Conservation (phyloP, 2,888 invertebrate species). For the Tetrapedia diversipes region DNA sequence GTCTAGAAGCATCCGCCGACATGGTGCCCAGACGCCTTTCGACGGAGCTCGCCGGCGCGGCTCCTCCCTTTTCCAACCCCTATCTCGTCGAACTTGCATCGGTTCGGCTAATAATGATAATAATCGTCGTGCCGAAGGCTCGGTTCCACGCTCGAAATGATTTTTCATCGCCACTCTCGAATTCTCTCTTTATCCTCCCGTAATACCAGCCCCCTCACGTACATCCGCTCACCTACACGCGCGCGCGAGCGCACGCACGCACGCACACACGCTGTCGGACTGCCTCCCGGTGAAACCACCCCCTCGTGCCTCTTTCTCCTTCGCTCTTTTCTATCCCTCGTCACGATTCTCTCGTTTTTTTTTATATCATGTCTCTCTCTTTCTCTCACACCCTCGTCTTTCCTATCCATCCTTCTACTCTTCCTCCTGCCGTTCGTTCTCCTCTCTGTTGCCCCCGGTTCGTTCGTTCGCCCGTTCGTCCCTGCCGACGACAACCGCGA, state of each 20-base stretch:
- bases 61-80: too few species aligned
- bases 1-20: slow-evolving; percentile 30
- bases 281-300: slow-evolving; percentile 27
- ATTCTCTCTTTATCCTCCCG: slow-evolving; percentile 69
- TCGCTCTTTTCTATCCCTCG: background rate
- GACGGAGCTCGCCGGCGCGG: too few species aligned
- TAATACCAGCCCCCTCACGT: slow-evolving; percentile 62
- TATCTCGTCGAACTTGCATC: slow-evolving; percentile 5
- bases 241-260: slow-evolving; percentile 34
- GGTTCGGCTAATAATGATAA: slow-evolving; percentile 58
- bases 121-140: slow-evolving; percentile 55
- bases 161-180: slow-evolving; percentile 71
- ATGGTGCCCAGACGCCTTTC: slow-evolving; percentile 17
- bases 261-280: slow-evolving; percentile 31
- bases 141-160: slow-evolving; percentile 63
- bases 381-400: slow-evolving; percentile 31
- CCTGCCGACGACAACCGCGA: slow-evolving; percentile 52
- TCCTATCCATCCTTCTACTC: slow-evolving; percentile 35
- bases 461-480: slow-evolving; percentile 23
- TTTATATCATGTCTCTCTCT: slow-evolving; percentile 12
- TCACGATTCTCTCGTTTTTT: slow-evolving; percentile 29
- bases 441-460: slow-evolving; percentile 33
- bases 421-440: slow-evolving; percentile 18
- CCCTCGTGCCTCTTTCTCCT: slow-evolving; percentile 23
- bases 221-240: slow-evolving; percentile 26